Evolutionary conservation across 2,888 invertebrate species (phyloP).

Genomic region (Tryphoninae sp.): DNA sequence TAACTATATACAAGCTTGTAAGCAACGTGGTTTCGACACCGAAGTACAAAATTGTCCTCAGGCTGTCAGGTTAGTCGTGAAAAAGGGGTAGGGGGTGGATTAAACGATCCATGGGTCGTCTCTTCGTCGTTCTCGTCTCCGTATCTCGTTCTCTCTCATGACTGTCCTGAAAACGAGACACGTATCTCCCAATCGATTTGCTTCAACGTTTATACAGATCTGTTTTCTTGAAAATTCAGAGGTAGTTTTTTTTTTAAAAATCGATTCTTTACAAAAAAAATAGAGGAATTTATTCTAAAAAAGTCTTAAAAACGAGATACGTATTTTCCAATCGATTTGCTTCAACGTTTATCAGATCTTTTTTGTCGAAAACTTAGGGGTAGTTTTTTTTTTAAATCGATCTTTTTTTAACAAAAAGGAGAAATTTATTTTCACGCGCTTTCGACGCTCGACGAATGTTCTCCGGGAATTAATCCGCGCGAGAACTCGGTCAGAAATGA

Average conservation of each 20-base stretch:
- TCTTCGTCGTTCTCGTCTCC: conserved; percentile 3
- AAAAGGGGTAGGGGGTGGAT: conserved; percentile 20
- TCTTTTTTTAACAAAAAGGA: too few species aligned
- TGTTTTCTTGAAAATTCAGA: background rate
- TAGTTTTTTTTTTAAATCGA: too few species aligned
- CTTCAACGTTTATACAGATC: background rate
- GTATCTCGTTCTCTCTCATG: conserved; percentile 4
- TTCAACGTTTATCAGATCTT: background rate
- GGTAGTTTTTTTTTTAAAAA: too few species aligned
- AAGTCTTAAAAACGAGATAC: background rate
- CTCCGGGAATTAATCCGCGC: background rate
- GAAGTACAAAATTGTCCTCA: conserved; percentile 60
- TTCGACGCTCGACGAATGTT: conserved; percentile 12
- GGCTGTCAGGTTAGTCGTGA: conserved; percentile 37
- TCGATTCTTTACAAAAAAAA: too few species aligned
- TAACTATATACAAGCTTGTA: conserved; percentile 26
- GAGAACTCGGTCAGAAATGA: conserved; percentile 21
- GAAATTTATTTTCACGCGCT: background rate
- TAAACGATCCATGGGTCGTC: conserved; percentile 40
- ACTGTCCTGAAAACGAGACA: background rate
- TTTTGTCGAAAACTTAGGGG: background rate
- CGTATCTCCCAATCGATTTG: background rate
- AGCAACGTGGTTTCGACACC: conserved; percentile 53
- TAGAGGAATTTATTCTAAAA: too few species aligned
- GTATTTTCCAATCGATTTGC: background rate